Conservation (phyloP, 2,797 vertebrate species). For the Pempheris klunzingeri region DNA sequence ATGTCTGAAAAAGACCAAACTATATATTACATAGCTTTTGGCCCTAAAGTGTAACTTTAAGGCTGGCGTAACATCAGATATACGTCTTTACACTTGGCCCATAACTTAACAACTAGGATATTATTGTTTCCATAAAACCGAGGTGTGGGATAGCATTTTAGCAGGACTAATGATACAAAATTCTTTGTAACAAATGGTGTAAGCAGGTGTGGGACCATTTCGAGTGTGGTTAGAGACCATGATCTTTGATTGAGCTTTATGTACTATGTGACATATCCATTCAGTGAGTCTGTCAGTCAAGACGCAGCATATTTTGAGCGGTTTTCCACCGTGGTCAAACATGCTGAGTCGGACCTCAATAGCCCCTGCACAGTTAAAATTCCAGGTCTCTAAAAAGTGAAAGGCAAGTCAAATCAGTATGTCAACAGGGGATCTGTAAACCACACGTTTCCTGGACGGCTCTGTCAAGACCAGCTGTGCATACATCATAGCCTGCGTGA, state of each 20-base stretch:
- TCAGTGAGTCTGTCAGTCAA: conserved; percentile 52
- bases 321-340: conserved; percentile 71
- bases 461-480: conserved; percentile 85
- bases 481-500: conserved; percentile 76
- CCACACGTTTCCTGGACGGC: conserved; percentile 81
- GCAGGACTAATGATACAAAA: conserved; percentile 60
- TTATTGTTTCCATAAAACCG: conserved; percentile 76
- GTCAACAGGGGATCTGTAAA: conserved; percentile 84
- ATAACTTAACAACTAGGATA: conserved; percentile 60
- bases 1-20: conserved; percentile 49
- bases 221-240: conserved; percentile 53
- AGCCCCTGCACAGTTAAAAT: conserved; percentile 77
- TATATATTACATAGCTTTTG: conserved; percentile 39
- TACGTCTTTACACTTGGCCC: conserved; percentile 48
- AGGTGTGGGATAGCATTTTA: conserved; percentile 71
- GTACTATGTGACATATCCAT: conserved; percentile 56
- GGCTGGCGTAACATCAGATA: conserved; percentile 57
- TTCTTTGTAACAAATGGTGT: conserved; percentile 65
- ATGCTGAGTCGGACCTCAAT: conserved; percentile 69
- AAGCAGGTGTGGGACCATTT: conserved; percentile 69
- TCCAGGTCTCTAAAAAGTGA: conserved; percentile 75
- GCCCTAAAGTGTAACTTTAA: conserved; percentile 53
- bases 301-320: conserved; percentile 54
- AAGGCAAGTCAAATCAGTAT: conserved; percentile 73
- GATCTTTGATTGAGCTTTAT: conserved; percentile 57